Evolutionary conservation across 2,113 vertebrate genomes (phyloP), one percentile per base, ranked within the genome.

Genomic region (Psittacula cyanocephala): DNA sequence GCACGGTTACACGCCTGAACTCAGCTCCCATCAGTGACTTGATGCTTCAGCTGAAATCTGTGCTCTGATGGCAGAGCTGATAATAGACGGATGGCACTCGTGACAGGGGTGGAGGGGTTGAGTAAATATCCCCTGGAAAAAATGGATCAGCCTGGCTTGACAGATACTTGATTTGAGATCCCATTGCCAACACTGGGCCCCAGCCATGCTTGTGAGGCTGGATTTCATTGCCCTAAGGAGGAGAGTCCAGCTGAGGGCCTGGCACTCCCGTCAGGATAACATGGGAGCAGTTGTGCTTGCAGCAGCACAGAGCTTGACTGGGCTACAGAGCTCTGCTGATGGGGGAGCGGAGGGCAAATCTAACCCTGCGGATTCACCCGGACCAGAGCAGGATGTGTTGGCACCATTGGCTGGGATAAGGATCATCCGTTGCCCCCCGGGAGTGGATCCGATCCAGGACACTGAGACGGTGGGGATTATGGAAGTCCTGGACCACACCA

Each of bases 101-200:
- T 88, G 92, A 96, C 90, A 86, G 72, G 63, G 63, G 43, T 55
- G 79, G 28, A 74, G 11, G 49, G 31, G 13, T 9, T 60, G 91
- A 83, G 77, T 23, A 63, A 86, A 91, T 28, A 62, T 27, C 75
- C 60, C 57, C 69, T 91, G 89, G 94, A 87, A 87, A 82, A 95
- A 93, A 64, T n/a, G 47, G 80, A 92, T 95, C 95, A 91, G 71
- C 77, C 60, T 39, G 70, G 68, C 77, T 81, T 91, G 74, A 33
- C 79, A 82, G 67, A 60, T 46, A 46, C 7, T 88, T 59, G n/a
- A 37, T 71, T 8, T 59, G 81, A 60, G 52, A 59, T 93, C 75
- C 50, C 50, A 29, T 16, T 39, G 62, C 62, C 47, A 70, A 10
- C 64, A 41, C 3, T 1, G 4, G 39, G 47, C 55, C 82, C 55